Base-by-base conservation (phyloP, 1,140 invertebrate genomes). In the Drosophila leontia region DNA sequence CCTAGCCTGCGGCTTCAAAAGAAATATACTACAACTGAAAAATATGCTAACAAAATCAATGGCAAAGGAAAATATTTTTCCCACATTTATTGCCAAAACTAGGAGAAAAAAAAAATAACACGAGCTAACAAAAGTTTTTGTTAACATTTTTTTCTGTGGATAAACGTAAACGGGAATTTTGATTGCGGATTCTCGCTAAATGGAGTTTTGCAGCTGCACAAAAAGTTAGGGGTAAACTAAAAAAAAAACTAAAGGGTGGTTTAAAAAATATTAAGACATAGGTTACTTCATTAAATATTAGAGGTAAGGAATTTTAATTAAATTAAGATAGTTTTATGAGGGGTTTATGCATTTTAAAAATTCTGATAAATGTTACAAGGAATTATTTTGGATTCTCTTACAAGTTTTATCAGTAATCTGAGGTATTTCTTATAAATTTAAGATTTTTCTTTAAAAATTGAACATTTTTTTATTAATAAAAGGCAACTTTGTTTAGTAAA, bases 41-140 rank as follows among this genome's bases (percentile, higher is more conserved):
- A 69, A 61, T 69, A 69, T 57, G 39, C 56, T 45, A 68, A 70
- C 39, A 65, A 70, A 70, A 70, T 70, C 63, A 78, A 34, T 68
- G 64, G 56, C 55, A 68, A 37, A 32, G n/a, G 29, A 44, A 76
- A 77, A 67, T 75, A 74, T 75, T 63, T 75, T 63, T 44, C 50
- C 11, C 60, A 48, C 50, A 47, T 59, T 51, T 58, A 72, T 67
- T 60, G 57, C 34, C 23, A 44, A 45, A 35, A 45, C 60, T n/a
- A n/a, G n/a, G 50, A 4, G 58, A 7, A 63, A 42, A 26, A 29
- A 29, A 17, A 13, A n/a, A 8, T 63, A 44, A 35, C 45, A 47
- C 29, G 45, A 51, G 60, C 65, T 34, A 69, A 64, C 60, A 69
- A 26, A 64, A 34, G 35, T 32, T 42, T 64, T 7, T 26, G 35